Conservation (phyloP, 2,113 vertebrate genomes). For the Megaptera novaeangliae region DNA sequence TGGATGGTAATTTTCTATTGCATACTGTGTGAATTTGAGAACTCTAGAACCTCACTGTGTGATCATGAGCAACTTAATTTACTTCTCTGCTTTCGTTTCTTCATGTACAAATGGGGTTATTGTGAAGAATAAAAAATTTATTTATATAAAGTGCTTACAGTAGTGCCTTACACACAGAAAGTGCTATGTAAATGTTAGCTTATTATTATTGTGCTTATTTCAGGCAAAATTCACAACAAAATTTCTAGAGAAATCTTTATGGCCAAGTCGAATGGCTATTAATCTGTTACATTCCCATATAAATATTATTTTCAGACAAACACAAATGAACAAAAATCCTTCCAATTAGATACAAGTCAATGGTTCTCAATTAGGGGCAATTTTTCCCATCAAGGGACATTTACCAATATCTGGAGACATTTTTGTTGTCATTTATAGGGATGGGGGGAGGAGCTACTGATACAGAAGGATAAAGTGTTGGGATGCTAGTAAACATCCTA, state of each 20-base stretch:
- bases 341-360: neutral
- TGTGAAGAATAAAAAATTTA: neutral
- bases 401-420: neutral
- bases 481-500: neutral
- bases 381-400: neutral
- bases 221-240: neutral
- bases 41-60: neutral
- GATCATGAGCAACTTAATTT: neutral
- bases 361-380: neutral
- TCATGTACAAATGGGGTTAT: neutral
- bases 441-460: neutral
- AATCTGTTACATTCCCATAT: neutral
- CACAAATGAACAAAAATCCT: neutral
- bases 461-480: neutral
- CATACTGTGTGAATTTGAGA: neutral
- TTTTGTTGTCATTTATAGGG: neutral
- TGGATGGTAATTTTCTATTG: neutral
- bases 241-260: neutral
- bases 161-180: neutral
- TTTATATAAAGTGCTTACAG: neutral
- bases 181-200: neutral
- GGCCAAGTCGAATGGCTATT: neutral
- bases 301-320: neutral
- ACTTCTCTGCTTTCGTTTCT: neutral
- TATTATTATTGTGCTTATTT: neutral